phyloP scores from a whole-genome alignment of 2,888 invertebrate species.

The Nymphalis urticae region DNA sequence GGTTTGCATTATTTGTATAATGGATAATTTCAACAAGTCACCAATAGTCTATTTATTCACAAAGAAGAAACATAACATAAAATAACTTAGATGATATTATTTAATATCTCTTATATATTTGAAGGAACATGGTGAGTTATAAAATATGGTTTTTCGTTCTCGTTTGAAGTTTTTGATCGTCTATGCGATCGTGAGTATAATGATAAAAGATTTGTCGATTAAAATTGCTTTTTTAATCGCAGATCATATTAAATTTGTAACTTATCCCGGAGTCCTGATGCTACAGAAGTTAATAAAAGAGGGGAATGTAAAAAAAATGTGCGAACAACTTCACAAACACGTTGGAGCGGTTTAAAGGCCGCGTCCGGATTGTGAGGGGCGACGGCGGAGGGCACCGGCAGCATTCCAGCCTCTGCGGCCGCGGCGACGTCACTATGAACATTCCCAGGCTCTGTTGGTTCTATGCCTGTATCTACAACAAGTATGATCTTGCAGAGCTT shows the following conservation, averaged over 20 bases:
- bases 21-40: conserved; percentile 38
- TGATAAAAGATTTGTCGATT: neutral
- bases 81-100: too few relatives aligned
- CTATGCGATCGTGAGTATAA: neutral
- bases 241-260: conserved; percentile 11
- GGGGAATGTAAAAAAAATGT: conserved; percentile 80
- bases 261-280: conserved; percentile 19
- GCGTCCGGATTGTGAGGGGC: conserved; percentile 79
- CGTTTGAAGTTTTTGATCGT: too few relatives aligned
- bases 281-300: conserved; percentile 64
- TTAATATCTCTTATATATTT: too few relatives aligned
- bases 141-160: too few relatives aligned
- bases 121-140: too few relatives aligned
- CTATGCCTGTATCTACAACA: conserved; percentile 34
- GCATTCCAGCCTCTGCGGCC: conserved; percentile 75
- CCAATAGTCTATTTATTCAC: neutral
- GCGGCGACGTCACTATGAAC: conserved; percentile 65
- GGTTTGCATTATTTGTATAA: conserved; percentile 55
- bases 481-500: conserved; percentile 29
- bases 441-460: conserved; percentile 54
- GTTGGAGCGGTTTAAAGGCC: conserved; percentile 80
- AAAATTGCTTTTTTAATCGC: neutral
- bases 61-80: too few relatives aligned
- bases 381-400: conserved; percentile 65
- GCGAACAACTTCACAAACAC: conserved; percentile 80